phyloP scores from a whole-genome alignment of 1,140 invertebrate genomes.

The Camponotus pennsylvanicus region DNA sequence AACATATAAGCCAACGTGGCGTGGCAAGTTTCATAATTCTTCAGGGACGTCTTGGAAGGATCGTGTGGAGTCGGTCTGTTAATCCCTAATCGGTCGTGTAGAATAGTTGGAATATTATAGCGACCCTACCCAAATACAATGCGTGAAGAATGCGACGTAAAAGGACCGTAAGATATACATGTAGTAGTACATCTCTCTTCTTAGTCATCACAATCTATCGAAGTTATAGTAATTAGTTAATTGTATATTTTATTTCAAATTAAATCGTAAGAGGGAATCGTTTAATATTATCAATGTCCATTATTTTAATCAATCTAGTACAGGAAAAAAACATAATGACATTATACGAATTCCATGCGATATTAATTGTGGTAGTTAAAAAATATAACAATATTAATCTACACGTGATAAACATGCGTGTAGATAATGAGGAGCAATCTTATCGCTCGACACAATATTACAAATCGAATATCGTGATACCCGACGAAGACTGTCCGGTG shows the following conservation, averaged over 20 bases:
- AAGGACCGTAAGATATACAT: too few species aligned
- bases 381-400: slow-evolving; percentile 4
- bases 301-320: not conserved
- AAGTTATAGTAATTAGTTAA: too few species aligned
- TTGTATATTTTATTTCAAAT: not conserved
- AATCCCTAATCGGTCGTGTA: not conserved
- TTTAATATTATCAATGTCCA: not conserved
- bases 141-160: not conserved
- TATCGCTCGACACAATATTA: not conserved
- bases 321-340: not conserved
- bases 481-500: slow-evolving; percentile 3
- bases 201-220: not conserved
- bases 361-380: not conserved
- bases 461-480: slow-evolving; percentile 6
- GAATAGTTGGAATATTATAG: not conserved
- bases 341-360: not conserved
- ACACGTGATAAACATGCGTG: not conserved
- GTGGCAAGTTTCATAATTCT: not conserved
- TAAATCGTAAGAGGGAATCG: not conserved
- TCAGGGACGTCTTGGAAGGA: not conserved
- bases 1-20: not conserved
- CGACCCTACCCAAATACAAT: not conserved
- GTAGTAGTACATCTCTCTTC: not conserved
- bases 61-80: not conserved
- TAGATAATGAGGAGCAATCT: not conserved